Conservation (phyloP, 2,888 invertebrate genomes). For the Spilosoma lubricipeda region DNA sequence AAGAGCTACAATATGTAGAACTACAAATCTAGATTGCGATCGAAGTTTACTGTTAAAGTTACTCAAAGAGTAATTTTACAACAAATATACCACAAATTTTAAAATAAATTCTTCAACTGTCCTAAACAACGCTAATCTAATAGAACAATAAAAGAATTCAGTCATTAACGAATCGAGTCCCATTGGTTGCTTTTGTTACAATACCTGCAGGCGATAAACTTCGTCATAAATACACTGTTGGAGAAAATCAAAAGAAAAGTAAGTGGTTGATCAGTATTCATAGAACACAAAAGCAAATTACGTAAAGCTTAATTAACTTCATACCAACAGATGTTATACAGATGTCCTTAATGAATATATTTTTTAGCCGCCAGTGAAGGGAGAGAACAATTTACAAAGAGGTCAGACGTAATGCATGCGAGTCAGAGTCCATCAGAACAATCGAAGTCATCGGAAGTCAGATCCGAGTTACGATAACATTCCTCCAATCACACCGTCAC, state of each 20-base stretch:
- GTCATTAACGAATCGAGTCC: slow-evolving; percentile 34
- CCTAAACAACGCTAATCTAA: not conserved
- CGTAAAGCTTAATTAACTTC: slow-evolving; percentile 42
- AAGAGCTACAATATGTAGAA: slow-evolving; percentile 13
- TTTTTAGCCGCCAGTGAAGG: slow-evolving; percentile 35
- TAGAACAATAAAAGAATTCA: slow-evolving; percentile 35
- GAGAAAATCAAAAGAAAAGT: slow-evolving; percentile 15
- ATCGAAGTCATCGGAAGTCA: slow-evolving; percentile 63
- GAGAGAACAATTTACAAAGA: slow-evolving; percentile 43
- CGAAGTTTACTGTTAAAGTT: not conserved
- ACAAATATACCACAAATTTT: not conserved
- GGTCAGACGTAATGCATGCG: slow-evolving; percentile 66
- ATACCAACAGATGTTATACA: slow-evolving; percentile 23
- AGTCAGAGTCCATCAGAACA: slow-evolving; percentile 63
- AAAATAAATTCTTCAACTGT: too few species aligned
- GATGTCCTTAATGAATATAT: slow-evolving; percentile 34
- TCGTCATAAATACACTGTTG: slow-evolving; percentile 24
- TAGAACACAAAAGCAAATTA: slow-evolving; percentile 32
- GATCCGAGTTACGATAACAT: slow-evolving; percentile 58
- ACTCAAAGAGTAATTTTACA: not conserved
- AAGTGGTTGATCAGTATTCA: slow-evolving; percentile 18
- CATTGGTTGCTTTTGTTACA: slow-evolving; percentile 37
- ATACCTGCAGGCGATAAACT: slow-evolving; percentile 26
- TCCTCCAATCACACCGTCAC: slow-evolving; percentile 56
- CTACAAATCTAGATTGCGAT: slow-evolving; percentile 12